Percentiles rank a stretch among this genome's conserved stretches.
Conservation (phyloP, 2,888 invertebrate genomes). For the Saturnia pavonia region DNA sequence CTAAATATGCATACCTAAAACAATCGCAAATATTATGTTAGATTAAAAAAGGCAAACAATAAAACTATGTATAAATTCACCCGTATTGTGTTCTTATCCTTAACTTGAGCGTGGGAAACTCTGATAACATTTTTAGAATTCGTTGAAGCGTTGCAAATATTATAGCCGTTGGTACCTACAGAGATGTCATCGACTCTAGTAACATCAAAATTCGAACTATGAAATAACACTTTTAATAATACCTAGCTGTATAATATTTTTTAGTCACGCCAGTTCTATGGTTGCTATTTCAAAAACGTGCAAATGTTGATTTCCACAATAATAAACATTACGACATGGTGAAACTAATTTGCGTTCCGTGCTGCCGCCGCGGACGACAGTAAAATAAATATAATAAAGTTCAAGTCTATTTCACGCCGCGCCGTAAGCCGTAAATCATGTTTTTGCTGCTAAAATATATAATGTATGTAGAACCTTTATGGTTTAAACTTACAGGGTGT, state of each 20-base stretch:
- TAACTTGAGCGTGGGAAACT: constrained; percentile 57
- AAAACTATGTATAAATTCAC: background rate
- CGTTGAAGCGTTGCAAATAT: constrained; percentile 65
- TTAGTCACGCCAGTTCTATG: constrained; percentile 2
- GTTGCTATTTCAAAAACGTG: constrained; percentile 12
- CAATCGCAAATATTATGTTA: no score
- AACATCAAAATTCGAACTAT: constrained; percentile 26
- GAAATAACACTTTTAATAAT: background rate
- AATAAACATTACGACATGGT: constrained; percentile 30
- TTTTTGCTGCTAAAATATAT: constrained; percentile 38
- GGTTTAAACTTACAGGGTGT: constrained; percentile 29
- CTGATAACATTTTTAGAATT: constrained; percentile 50
- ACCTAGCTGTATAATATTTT: background rate
- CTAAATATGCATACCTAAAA: no score
- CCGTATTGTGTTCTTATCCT: constrained; percentile 23
- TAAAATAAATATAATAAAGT: constrained; percentile 27
- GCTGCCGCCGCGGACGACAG: constrained; percentile 23
- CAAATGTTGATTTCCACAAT: constrained; percentile 28
- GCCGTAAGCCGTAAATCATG: constrained; percentile 38
- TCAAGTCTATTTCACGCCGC: constrained; percentile 26
- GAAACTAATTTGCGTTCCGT: constrained; percentile 30
- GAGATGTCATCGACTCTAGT: constrained; percentile 53
- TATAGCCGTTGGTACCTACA: constrained; percentile 44
- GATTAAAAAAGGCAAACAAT: background rate
- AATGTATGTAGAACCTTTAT: constrained; percentile 25